Evolutionary conservation across 2,888 invertebrate species (phyloP).

Genomic region (Hermaeophaga mercurialis): DNA sequence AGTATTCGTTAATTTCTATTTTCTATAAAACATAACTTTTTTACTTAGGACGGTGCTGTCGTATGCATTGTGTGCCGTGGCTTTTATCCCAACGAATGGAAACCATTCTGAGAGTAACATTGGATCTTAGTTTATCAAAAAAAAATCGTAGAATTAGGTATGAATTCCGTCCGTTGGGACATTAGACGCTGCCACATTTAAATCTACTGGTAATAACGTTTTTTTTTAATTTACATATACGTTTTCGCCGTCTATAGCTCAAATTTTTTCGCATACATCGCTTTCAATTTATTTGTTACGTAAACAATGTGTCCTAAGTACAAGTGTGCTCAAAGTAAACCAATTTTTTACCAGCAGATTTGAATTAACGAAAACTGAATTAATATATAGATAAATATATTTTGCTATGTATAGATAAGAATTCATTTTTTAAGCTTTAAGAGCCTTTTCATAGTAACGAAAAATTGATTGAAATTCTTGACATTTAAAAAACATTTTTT

Average conservation of each 20-base stretch:
- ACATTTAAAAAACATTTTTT: background rate
- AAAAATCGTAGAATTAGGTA: too few relatives aligned
- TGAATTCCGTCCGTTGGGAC: conserved; percentile 9
- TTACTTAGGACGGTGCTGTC: conserved; percentile 7
- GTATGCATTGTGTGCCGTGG: background rate
- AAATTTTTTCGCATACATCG: background rate
- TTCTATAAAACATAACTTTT: conserved; percentile 16
- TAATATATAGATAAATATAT: conserved; percentile 27
- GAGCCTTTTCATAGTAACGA: conserved; percentile 22
- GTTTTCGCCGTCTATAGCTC: background rate
- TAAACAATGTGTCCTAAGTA: too few relatives aligned
- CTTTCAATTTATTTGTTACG: background rate
- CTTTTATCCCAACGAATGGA: background rate
- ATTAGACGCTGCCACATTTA: conserved; percentile 18
- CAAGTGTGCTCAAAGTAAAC: conserved; percentile 15
- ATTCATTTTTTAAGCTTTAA: conserved; percentile 28
- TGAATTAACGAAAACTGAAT: conserved; percentile 5
- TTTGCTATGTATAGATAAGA: conserved; percentile 34
- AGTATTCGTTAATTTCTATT: conserved; percentile 11
- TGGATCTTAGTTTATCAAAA: background rate
- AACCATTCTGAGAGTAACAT: background rate
- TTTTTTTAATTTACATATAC: background rate
- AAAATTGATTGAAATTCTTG: conserved; percentile 4
- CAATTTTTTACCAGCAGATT: conserved; percentile 15
- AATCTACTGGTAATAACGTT: conserved; percentile 16